Percentiles rank a stretch among this genome's conserved stretches.
phyloP scores from a whole-genome alignment of 2,113 vertebrate genomes.

The Calidris pugnax region DNA sequence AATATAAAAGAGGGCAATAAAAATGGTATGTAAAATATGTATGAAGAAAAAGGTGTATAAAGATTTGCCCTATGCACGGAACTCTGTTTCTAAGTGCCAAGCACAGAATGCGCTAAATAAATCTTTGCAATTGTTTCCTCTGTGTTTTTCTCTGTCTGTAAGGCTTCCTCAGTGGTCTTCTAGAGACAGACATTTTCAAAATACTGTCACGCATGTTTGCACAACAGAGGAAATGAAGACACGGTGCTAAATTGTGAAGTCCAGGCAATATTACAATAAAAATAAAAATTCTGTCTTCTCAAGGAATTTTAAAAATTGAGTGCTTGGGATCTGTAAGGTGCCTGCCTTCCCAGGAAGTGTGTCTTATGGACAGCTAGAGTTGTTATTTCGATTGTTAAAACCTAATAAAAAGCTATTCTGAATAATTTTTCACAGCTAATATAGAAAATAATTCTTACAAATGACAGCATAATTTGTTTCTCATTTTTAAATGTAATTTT shows the following conservation, averaged over 20 bases:
- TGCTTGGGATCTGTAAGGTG: not conserved
- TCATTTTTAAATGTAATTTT: not conserved
- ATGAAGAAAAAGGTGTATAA: slow-evolving; percentile 84
- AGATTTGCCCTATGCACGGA: slow-evolving; percentile 86
- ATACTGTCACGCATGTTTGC: not conserved
- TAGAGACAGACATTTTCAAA: not conserved
- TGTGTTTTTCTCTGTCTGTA: slow-evolving; percentile 39
- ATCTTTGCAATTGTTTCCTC: slow-evolving; percentile 80
- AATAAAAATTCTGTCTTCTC: not conserved
- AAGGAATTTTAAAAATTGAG: not conserved
- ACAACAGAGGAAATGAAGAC: not conserved
- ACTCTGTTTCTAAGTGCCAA: slow-evolving; percentile 95
- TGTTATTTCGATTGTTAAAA: not conserved
- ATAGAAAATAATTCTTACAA: not conserved
- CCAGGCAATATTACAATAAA: not conserved
- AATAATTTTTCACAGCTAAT: not conserved
- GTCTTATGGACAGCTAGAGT: not conserved
- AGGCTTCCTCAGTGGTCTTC: not conserved
- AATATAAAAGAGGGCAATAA: slow-evolving; percentile 84
- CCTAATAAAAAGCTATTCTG: not conserved
- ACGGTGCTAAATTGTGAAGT: not conserved
- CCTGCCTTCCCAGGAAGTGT: not conserved
- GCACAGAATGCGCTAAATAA: slow-evolving; percentile 94
- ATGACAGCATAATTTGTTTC: not conserved
- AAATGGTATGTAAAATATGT: slow-evolving; percentile 86